A percentile compares a stretch with the other conserved stretches of the same genome.
Conservation (phyloP, 2,113 vertebrate species). For the Casuarius casuarius region DNA sequence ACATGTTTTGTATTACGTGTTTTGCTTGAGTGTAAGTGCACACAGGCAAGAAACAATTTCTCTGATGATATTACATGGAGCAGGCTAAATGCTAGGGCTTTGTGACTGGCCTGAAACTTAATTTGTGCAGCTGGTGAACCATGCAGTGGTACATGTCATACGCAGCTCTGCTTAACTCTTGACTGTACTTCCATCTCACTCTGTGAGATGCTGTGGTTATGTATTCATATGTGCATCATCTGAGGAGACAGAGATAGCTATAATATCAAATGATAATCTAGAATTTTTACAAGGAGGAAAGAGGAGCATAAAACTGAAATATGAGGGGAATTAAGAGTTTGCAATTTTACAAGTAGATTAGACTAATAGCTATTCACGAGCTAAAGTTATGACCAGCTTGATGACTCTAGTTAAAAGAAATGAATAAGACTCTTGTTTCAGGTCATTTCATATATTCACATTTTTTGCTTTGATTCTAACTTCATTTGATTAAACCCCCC, state of each 20-base stretch:
- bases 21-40: conserved; percentile 2
- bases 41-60: conserved; percentile 48
- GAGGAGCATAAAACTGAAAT: background rate
- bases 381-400: background rate
- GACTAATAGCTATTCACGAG: background rate
- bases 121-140: conserved; percentile 40
- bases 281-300: background rate
- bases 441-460: background rate
- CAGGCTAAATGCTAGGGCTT: conserved; percentile 14
- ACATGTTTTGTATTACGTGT: background rate
- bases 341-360: background rate
- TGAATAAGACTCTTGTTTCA: background rate
- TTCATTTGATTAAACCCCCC: background rate
- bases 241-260: background rate
- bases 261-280: background rate
- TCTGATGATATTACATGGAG: conserved; percentile 4
- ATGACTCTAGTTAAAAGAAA: rapidly evolving
- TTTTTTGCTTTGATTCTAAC: background rate
- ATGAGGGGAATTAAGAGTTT: background rate
- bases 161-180: background rate
- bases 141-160: background rate
- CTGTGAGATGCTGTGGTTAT: background rate
- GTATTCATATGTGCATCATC: background rate
- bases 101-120: conserved; percentile 32
- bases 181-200: background rate